phyloP scores from a whole-genome alignment of 2,888 invertebrate species.

The Pardosa pseudoannulata region DNA sequence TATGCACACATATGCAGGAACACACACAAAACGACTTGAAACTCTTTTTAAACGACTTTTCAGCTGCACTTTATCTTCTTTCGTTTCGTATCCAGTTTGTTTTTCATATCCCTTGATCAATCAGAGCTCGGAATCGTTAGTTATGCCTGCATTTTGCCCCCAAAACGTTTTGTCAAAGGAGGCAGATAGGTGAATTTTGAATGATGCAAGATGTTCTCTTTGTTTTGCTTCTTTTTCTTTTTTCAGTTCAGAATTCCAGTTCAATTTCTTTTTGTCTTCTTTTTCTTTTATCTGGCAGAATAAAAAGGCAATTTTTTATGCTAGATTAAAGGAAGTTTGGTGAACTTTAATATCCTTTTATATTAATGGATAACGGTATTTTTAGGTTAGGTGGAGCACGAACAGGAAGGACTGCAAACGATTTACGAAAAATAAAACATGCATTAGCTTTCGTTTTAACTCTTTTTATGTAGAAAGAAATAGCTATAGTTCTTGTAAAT shows the following conservation, averaged over 20 bases:
- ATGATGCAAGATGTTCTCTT: background rate
- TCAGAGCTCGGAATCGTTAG: background rate
- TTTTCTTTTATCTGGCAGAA: background rate
- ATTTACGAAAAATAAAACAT: no score
- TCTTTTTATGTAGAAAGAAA: no score
- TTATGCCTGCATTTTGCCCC: conserved; percentile 1
- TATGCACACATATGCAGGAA: conserved; percentile 9
- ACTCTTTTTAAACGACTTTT: conserved; percentile 15
- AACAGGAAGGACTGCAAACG: no score
- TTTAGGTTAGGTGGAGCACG: no score
- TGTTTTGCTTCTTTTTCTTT: background rate
- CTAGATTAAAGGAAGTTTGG: no score
- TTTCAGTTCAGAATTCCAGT: no score
- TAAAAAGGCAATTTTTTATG: no score
- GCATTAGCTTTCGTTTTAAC: no score
- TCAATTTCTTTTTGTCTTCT: background rate
- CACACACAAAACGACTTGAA: conserved; percentile 19
- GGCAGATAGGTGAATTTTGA: conserved; percentile 11
- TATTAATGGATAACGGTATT: no score
- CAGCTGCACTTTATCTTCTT: conserved; percentile 9
- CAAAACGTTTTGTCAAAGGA: background rate
- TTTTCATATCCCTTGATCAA: conserved; percentile 1
- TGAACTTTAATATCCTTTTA: no score
- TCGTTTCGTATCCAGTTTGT: background rate
- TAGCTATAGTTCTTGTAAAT: no score